phyloP scores from a whole-genome alignment of 2,797 vertebrate genomes.

The Darevskia mixta region DNA sequence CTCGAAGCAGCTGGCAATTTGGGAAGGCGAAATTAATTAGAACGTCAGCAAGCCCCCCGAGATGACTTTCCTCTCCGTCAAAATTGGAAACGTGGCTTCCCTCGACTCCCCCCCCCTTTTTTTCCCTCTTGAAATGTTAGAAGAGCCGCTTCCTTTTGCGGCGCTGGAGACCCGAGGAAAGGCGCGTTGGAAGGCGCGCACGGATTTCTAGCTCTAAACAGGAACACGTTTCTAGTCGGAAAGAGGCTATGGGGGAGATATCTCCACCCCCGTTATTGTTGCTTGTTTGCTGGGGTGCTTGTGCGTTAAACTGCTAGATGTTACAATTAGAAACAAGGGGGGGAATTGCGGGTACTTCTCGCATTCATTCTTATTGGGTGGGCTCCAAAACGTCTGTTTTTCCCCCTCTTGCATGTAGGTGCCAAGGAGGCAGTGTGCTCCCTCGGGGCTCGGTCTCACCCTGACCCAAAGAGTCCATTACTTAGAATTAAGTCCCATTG shows the following conservation, averaged over 20 bases:
- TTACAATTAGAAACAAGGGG: neutral
- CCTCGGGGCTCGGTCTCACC: neutral
- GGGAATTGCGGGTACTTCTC: too few relatives aligned
- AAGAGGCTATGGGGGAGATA: too few relatives aligned
- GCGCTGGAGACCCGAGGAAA: too few relatives aligned
- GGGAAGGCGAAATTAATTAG: conserved; percentile 71
- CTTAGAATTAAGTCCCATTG: neutral
- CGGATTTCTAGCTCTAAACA: neutral
- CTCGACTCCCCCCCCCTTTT: too few relatives aligned
- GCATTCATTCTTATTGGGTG: neutral
- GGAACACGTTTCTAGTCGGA: neutral
- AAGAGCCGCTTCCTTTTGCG: neutral
- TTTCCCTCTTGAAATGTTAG: neutral
- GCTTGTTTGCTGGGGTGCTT: neutral
- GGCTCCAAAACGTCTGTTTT: too few relatives aligned
- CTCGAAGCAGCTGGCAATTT: conserved; percentile 53
- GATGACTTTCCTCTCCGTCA: conserved; percentile 26
- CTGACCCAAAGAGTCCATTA: neutral
- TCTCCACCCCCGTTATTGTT: neutral
- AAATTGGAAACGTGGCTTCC: conserved; percentile 22
- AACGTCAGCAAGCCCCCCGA: conserved; percentile 61
- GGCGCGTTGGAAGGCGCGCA: neutral
- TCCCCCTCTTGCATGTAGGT: too few relatives aligned
- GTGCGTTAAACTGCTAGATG: neutral
- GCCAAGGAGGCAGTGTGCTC: too few relatives aligned